Base-by-base conservation (phyloP, 2,113 vertebrate species). In the Nothobranchius furzeri region DNA sequence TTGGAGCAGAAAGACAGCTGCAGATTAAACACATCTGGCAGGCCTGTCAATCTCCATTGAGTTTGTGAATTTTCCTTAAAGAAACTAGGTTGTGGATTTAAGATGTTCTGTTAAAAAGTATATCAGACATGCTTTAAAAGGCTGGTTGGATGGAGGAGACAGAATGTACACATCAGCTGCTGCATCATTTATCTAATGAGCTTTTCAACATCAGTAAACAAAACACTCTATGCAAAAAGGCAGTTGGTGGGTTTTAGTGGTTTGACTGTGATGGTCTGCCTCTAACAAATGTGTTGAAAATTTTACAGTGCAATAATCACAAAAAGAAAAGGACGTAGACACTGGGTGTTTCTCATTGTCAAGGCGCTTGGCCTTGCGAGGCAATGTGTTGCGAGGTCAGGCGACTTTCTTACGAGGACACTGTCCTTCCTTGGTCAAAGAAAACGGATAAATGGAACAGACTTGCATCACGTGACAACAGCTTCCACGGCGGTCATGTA, bases 91-190 rank as follows among this genome's bases (percentile, higher is more conserved):
- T 12, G 7, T 50, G 30, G 36, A 54, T 65, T 35, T 35, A 20
- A 55, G 49, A 64, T 65, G 59, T 62, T 51, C 55, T 61, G 51
- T 75, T 83, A 66, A 51, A 67, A 76, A 69, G 71, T 13, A 50
- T 64, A 37, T 30, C 30, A 9, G 52, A 56, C 55, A 53, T 67
- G 43, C 60, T 64, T 74, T 57, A 25, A 42, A 14, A 73, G 73
- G 70, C 67, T 66, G 59, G 70, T 61, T 66, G 79, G 17, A 13
- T 25, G 36, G 40, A 14, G 40, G 50, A 57, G 12, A 59, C 12
- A 57, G 1, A 30, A 0, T 42, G 54, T 56, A 43, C 36, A 7
- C 20, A 60, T 35, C 12, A 53, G 35, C 17, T 0, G 10, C 35
- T 50, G 24, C 55, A 59, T 17, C 12, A 42, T 25, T n/a, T 6